Evolutionary conservation across 2,888 invertebrate genomes (phyloP).

Genomic region (Polyommatus icarus): DNA sequence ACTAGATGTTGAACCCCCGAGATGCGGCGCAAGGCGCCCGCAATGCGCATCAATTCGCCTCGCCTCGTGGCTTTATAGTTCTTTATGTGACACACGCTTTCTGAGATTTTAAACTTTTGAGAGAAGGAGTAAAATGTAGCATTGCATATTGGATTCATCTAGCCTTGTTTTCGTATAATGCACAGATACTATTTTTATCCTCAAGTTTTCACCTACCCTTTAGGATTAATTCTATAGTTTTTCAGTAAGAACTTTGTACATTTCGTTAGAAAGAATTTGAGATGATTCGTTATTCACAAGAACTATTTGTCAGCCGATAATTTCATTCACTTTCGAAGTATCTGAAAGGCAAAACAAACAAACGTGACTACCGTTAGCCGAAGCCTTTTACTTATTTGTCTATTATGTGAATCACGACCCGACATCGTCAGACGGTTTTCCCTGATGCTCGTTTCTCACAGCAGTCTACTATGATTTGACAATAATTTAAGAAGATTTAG

Average conservation of each 20-base stretch:
- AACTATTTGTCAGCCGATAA: slow-evolving; percentile 25
- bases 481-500: background rate
- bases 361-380: slow-evolving; percentile 36
- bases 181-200: background rate
- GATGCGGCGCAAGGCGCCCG: background rate
- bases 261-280: background rate
- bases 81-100: background rate
- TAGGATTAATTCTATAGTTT: background rate
- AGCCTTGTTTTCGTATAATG: background rate
- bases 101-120: background rate
- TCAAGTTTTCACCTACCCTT: background rate
- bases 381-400: slow-evolving; percentile 37
- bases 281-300: background rate
- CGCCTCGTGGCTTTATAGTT: background rate
- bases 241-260: background rate
- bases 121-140: background rate
- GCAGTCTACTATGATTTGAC: background rate
- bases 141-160: background rate
- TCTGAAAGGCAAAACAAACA: slow-evolving; percentile 39
- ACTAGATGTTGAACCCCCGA: slow-evolving; percentile 13
- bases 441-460: slow-evolving; percentile 26
- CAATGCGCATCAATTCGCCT: background rate
- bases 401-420: slow-evolving; percentile 32
- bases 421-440: slow-evolving; percentile 30
- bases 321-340: slow-evolving; percentile 37